Evolutionary conservation across 23 tunicate genomes (phyloP), one percentile per base, ranked within the genome.

Genomic region (Corella eumyota): DNA sequence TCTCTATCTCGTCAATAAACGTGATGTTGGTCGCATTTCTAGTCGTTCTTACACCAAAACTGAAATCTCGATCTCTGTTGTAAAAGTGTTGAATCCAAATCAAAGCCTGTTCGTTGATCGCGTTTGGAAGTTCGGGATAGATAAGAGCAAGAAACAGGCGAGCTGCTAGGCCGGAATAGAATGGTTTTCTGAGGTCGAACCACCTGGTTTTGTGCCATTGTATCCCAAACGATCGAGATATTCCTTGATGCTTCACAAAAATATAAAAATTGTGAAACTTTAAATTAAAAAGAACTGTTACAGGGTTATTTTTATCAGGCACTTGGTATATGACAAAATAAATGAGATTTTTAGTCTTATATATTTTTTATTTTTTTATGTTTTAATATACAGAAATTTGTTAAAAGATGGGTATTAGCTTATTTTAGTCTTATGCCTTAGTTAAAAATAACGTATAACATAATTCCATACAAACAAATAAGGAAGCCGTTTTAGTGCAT

Each of bases 81-180:
- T 54, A 34, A 13, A 60, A 60, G 45, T 60, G 15, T 15, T 19
- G 27, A 13, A 60, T 34, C 65, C 65, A 60, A 25, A 33, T 33
- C 21, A 60, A 31, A 1, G 65, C 65, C 11, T 60, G 65, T n/a
- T 34, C 65, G 45, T 34, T 34, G 44, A 60, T 60, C 24, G 33
- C 65, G 27, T 34, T 34, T 4, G 65, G 65, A 4, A 60, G 2
- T n/a, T 6, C 65, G 63, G 45, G 45, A 11, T 2, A 32, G 45
- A 60, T 30, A 3, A 30, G 23, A 3, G 45, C 30, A 5, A 60
- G 45, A 60, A 3, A 60, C 23, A 60, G 15, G 19, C 65, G 45
- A 23, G 45, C 45, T 34, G 65, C 65, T 4, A 60, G 45, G 15
- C 65, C 65, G 4, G 65, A 60, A 11, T 33, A 34, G 21, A 60